Percentiles rank a stretch among this genome's conserved stretches.
These are phyloP conservation scores for Tenthredo distinguenda DNA, from an alignment of 2,888 invertebrate genomes.

Conservation along the genomic window DNA sequence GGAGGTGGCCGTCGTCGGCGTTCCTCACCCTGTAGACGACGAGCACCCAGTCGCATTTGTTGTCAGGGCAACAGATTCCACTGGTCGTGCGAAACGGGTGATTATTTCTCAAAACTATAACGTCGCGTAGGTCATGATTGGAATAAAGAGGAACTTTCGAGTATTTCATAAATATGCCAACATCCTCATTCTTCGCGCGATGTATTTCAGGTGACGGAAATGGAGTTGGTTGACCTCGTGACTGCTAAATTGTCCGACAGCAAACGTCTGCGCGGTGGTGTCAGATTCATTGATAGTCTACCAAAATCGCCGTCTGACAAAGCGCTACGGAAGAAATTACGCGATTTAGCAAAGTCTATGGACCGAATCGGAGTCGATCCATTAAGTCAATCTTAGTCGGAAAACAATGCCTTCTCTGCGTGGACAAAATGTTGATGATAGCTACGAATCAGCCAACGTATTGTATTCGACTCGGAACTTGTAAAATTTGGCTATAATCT, in stretches of 20 bases:
- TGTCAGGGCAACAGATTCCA: conserved; percentile 54
- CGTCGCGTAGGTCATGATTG: not conserved
- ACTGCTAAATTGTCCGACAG: conserved; percentile 62
- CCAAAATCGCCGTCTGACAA: conserved; percentile 67
- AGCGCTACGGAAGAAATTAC: not conserved
- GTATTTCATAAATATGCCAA: not conserved
- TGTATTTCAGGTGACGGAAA: conserved; percentile 65
- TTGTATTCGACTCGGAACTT: not conserved
- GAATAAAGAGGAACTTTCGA: not conserved
- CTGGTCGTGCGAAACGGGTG: not conserved
- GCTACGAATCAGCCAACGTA: too few species aligned
- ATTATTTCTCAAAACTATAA: not conserved
- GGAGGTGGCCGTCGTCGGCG: conserved; percentile 15
- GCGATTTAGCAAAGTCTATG: conserved; percentile 12
- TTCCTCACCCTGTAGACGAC: conserved; percentile 36
- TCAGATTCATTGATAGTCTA: conserved; percentile 66
- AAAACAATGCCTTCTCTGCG: not conserved
- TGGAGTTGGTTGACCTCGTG: conserved; percentile 66
- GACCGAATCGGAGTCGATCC: not conserved
- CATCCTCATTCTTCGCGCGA: not conserved
- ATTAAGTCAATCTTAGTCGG: not conserved
- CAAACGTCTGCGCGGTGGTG: conserved; percentile 68
- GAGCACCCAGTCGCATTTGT: conserved; percentile 40
- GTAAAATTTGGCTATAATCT: not conserved
- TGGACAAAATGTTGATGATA: too few species aligned